Base-by-base conservation (phyloP, 1,140 invertebrate genomes). In the honey bee (Apis mellifera) region DNA sequence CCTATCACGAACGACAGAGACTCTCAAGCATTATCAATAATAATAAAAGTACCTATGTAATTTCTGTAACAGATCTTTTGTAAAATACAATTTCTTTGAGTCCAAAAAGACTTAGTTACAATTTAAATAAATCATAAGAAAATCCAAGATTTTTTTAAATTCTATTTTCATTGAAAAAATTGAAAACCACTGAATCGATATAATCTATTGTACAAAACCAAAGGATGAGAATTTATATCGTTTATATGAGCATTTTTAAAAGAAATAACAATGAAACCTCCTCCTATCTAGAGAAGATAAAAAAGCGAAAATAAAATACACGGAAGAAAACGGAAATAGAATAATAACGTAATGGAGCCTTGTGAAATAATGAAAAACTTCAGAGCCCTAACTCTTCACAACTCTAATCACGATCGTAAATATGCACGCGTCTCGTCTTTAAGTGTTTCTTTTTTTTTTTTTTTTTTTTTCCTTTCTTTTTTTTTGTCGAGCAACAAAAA, bases 341-440 rank as follows among this genome's bases (percentile, higher is more conserved):
- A 66, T 48, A n/a, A 66, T 48, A 66, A 8, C 65, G 9, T 9
- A 19, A 66, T 12, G 52, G 32, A 42, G 32, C 32, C 32, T 69
- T 69, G 66, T 60, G 78, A 59, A 85, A 82, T 48, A 64, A 73
- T 72, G 17, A 26, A 65, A 76, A 72, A 26, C 42, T 23, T n/a
- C 32, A 26, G 32, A 81, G 32, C 32, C 7, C 32, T 42, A 60
- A 76, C 83, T 60, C 78, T 81, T 72, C 15, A n/a, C 52, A n/a
- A 55, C 57, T 62, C 71, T 84, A 87, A 87, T 87, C 86, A 65
- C 69, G 42, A 76, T 84, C 86, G 76, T 87, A 87, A 86, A 87
- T 84, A 79, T 86, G 48, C 80, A 79, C 54, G 57, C 73, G 32
- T 55, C 52, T 32, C 7, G 55, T 15, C 55, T 76, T 54, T 52